Evolutionary conservation across 1,140 invertebrate species (phyloP), one percentile per base, ranked within the genome.

Genomic region (Potamilus streckersoni): DNA sequence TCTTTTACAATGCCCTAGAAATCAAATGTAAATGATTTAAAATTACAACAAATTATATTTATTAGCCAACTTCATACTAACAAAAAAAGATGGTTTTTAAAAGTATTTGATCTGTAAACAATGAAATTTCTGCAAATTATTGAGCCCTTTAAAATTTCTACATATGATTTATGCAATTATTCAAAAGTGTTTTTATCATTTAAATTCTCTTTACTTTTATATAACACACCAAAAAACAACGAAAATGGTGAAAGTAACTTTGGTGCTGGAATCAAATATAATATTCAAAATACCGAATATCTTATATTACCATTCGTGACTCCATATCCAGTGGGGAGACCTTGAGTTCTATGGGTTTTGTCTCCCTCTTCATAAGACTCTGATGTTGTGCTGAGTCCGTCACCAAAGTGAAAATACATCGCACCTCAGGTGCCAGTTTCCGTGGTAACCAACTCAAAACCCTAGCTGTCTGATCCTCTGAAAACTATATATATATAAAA

Each of bases 371-470:
- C n/a, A 85, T 70, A 57, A 88, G 76, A 14, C 82, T 83, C 57
- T 82, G 81, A 65, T 87, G 85, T 55, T 86, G 85, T 57, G 77
- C 71, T 38, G 85, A 83, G 31, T 86, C 81, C 20, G 74, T 80
- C 19, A 88, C 80, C 61, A 83, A 82, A 17, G 87, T 82, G 64
- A 89, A 83, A 31, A 89, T 78, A 76, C 84, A 85, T 38, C 86
- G 80, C 16, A 89, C 85, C 66, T 86, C 82, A 17, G 87, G 87
- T 17, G 84, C 86, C 15, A 89, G 79, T 79, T 89, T 89, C 74
- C 85, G 27, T 65, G 87, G 87, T 70, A 89, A 82, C 86, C 86
- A 88, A 72, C 84, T 87, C 79, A 88, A 84, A 23, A 86, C 84
- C 64, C 82, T 79, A 19, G 86, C 85, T 56, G 83, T 84, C 69